Evolutionary conservation across 2,888 invertebrate genomes (phyloP), one percentile per base, ranked within the genome.

Genomic region (Perizoma affinitatum): DNA sequence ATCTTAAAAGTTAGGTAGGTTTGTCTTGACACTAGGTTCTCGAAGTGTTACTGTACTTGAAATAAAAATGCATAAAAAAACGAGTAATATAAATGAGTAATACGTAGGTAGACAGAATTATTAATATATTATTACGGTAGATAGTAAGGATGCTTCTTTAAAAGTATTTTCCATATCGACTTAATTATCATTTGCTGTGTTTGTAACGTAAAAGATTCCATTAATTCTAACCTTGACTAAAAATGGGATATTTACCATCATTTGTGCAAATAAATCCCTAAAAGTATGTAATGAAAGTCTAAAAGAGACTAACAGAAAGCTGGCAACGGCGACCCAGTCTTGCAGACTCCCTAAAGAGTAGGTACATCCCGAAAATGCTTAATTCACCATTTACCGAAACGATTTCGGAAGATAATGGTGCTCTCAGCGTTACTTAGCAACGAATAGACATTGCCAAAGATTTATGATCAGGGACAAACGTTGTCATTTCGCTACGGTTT

Each of bases 341-440:
- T 47, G 22, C 38, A 11, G 9, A 35, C 0, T 10, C 61, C 56
- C 61, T 33, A 52, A 67, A 52, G 57, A 66, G 36, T 60, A 66
- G 63, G 68, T 71, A 60, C 69, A 68, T 64, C 69, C 68, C 64
- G 53, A 77, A 79, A 79, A 73, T 71, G 70, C 75, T 73, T 76
- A 76, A 78, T 75, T 76, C 69, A 69, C 72, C 72, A 73, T 76
- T 73, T 71, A 72, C 73, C 66, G 65, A 71, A 72, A 74, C 73
- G 73, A 71, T 69, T 72, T 71, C 53, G 67, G 63, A 71, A 74
- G 73, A 66, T 80, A 79, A 78, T 78, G 71, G 74, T 49, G 68
- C 75, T 78, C 73, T 78, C 73, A 72, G 66, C 67, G 66, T 67
- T 70, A 73, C 73, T 76, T 75, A 73, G 69, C 68, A 67, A 64